Evolutionary conservation across 2,888 invertebrate species (phyloP).

Genomic region (Thereva nobilitata): DNA sequence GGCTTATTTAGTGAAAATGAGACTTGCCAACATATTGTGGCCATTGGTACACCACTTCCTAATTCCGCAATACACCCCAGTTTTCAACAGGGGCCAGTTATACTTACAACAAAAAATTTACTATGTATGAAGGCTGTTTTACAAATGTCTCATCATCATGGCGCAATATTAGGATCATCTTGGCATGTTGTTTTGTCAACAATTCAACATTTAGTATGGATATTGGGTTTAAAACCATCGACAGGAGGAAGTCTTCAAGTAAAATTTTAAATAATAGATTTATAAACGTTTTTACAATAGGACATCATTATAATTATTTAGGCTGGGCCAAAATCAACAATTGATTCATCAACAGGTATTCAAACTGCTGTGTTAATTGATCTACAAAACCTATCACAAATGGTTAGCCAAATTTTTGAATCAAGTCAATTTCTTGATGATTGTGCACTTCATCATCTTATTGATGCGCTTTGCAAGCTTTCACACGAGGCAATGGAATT

Average conservation of each 20-base stretch:
- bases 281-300: background rate
- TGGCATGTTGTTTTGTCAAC: constrained; percentile 97
- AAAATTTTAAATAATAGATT: constrained; percentile 4
- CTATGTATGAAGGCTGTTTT: constrained; percentile 94
- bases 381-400: constrained; percentile 84
- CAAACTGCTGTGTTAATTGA: constrained; percentile 97
- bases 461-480: constrained; percentile 93
- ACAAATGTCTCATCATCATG: constrained; percentile 87
- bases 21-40: constrained; percentile 90
- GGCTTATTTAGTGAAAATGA: constrained; percentile 66
- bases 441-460: constrained; percentile 91
- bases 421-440: constrained; percentile 93
- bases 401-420: constrained; percentile 92
- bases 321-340: constrained; percentile 73
- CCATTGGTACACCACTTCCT: constrained; percentile 93
- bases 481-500: constrained; percentile 97
- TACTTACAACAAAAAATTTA: constrained; percentile 96
- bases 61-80: constrained; percentile 78
- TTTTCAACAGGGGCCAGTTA: constrained; percentile 68
- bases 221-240: constrained; percentile 91
- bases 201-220: constrained; percentile 91
- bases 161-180: constrained; percentile 86
- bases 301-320: constrained; percentile 47
- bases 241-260: constrained; percentile 86
- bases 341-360: constrained; percentile 81